These are phyloP conservation scores for Lycopodina hypogea DNA, from an alignment of 37 sponge, comb jelly and placozoan species.

Conservation along the genomic window DNA sequence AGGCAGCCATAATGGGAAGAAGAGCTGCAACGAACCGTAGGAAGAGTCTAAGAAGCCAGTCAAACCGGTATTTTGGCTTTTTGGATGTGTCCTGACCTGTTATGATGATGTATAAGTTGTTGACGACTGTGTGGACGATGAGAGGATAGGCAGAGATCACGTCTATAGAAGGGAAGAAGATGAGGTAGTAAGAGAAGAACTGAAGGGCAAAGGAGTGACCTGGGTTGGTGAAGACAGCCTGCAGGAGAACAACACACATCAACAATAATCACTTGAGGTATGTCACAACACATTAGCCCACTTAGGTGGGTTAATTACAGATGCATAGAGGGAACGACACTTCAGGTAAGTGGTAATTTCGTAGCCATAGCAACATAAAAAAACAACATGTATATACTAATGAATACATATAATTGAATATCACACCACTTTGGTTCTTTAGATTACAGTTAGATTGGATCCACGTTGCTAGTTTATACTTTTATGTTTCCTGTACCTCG, in stretches of 20 bases:
- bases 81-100: conserved; percentile 46
- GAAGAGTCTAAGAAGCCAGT: conserved; percentile 27
- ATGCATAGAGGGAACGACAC: no score
- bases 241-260: background rate
- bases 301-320: no score
- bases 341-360: no score
- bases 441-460: no score
- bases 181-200: conserved; percentile 69
- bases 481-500: no score
- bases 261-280: no score
- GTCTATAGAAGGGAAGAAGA: conserved; percentile 82
- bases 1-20: conserved; percentile 69
- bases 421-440: no score
- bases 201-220: conserved; percentile 22
- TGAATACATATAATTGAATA: no score
- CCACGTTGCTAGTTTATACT: no score
- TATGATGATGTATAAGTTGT: conserved; percentile 68
- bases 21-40: conserved; percentile 46
- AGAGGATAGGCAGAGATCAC: conserved; percentile 81
- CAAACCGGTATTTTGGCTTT: background rate
- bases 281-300: no score
- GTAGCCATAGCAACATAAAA: no score
- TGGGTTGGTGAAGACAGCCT: conserved; percentile 12
- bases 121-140: conserved; percentile 35
- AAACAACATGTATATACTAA: no score